Base-by-base conservation (phyloP, 2,113 vertebrate genomes). In the Gavialis gangeticus region DNA sequence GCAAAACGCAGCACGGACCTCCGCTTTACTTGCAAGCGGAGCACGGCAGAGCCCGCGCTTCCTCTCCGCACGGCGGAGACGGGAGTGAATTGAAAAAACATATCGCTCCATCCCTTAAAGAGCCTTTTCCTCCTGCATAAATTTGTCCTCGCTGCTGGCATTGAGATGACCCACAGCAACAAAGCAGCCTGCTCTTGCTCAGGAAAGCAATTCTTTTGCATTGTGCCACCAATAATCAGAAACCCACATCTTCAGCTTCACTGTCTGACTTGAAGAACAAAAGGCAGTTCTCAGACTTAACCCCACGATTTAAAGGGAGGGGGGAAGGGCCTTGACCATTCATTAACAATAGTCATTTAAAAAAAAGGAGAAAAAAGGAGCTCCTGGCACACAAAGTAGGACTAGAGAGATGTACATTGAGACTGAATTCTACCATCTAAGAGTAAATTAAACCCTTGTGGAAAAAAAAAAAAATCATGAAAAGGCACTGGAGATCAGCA, bases 401-500 rank as follows among this genome's bases (percentile, higher is more conserved):
- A 88, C 90, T 94, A 91, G 76, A 94, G 94, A 96, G 96, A 94
- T 73, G 89, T 95, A 97, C 85, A 97, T 63, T 89, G 89, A 95
- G 91, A 84, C 64, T 85, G 93, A 97, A 96, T 97, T 97, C 28
- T 1, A 88, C 54, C 96, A 96, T 80, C 93, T 93, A 79, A 90
- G 92, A 97, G 85, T 81, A 94, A 94, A 97, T 94, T 87, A 97
- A 97, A 97, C 75, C 89, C 90, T 95, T 94, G 88, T 84, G 66
- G 56, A 46, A 56, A 60, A 88, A 85, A 75, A 18, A 83, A 94
- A 91, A 96, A 91, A 85, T 95, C 54, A 97, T 95, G 93, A 96
- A 97, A 98, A 98, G 96, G 95, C 96, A 95, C 30, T 82, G 91
- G 89, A 97, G 96, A 98, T 97, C 96, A 98, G 96, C 93, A 92